Evolutionary conservation across 2,888 invertebrate genomes (phyloP).

Genomic region (Congeria kusceri): DNA sequence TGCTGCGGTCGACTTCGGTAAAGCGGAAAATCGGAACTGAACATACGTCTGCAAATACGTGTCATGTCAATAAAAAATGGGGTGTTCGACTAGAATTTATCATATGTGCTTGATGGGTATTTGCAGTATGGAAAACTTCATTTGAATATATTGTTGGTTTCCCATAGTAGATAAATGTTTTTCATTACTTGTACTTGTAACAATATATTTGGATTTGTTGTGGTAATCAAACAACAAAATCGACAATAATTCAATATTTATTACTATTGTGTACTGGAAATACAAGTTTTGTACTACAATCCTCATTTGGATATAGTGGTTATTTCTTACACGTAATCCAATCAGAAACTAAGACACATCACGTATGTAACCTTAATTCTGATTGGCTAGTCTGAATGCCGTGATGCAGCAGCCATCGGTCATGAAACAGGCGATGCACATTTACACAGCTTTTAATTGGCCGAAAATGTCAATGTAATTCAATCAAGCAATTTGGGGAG

Average conservation of each 20-base stretch:
- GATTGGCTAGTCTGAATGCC: background rate
- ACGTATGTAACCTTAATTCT: constrained; percentile 2
- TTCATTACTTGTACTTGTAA: too few species aligned
- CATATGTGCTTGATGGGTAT: too few species aligned
- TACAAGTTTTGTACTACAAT: constrained; percentile 53
- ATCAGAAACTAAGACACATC: constrained; percentile 16
- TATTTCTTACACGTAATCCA: constrained; percentile 10
- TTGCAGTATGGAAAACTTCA: too few species aligned
- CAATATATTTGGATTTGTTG: too few species aligned
- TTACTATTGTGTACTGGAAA: constrained; percentile 68
- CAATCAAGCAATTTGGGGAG: background rate
- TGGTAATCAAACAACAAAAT: background rate
- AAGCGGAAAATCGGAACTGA: too few species aligned
- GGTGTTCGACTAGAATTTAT: too few species aligned
- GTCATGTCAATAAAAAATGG: too few species aligned
- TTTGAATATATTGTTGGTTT: too few species aligned
- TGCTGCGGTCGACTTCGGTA: too few species aligned
- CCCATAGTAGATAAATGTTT: too few species aligned
- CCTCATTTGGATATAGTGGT: constrained; percentile 12
- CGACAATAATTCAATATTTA: constrained; percentile 61
- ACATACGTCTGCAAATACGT: too few species aligned
- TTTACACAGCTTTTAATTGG: constrained; percentile 33
- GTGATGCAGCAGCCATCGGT: background rate
- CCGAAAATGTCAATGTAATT: constrained; percentile 7
- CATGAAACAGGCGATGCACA: background rate